Evolutionary conservation across 2,888 invertebrate species (phyloP).

Genomic region (Stenolophus ochropezus): DNA sequence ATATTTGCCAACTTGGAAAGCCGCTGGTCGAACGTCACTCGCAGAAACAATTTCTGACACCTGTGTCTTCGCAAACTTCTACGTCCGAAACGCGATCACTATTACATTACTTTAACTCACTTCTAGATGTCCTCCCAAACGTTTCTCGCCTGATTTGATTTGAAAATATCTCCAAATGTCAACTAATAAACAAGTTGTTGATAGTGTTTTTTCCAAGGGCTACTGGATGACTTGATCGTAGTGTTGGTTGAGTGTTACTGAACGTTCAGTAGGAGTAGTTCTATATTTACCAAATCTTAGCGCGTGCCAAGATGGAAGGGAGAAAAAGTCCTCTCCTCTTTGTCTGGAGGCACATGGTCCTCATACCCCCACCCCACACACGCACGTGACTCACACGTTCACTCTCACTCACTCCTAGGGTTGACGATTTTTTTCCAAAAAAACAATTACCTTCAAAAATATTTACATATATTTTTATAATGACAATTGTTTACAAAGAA

Average conservation of each 20-base stretch:
- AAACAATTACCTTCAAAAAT: too few species aligned
- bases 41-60: constrained; percentile 47
- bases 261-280: constrained; percentile 66
- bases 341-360: background rate
- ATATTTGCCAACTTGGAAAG: constrained; percentile 68
- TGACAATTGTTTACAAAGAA: too few species aligned
- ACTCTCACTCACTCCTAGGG: background rate
- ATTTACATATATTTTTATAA: too few species aligned
- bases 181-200: constrained; percentile 35
- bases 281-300: constrained; percentile 73
- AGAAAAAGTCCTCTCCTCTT: constrained; percentile 17
- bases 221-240: constrained; percentile 16
- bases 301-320: constrained; percentile 72
- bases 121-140: background rate
- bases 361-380: background rate
- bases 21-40: background rate
- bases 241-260: constrained; percentile 36
- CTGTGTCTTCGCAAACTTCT: constrained; percentile 37
- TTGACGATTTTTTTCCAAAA: background rate
- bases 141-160: background rate
- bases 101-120: constrained; percentile 23
- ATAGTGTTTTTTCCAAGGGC: constrained; percentile 13
- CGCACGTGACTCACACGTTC: constrained; percentile 39
- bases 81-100: constrained; percentile 23
- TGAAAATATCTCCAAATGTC: constrained; percentile 21